phyloP scores from a whole-genome alignment of 2,797 vertebrate species.

The Bucorvus abyssinicus region DNA sequence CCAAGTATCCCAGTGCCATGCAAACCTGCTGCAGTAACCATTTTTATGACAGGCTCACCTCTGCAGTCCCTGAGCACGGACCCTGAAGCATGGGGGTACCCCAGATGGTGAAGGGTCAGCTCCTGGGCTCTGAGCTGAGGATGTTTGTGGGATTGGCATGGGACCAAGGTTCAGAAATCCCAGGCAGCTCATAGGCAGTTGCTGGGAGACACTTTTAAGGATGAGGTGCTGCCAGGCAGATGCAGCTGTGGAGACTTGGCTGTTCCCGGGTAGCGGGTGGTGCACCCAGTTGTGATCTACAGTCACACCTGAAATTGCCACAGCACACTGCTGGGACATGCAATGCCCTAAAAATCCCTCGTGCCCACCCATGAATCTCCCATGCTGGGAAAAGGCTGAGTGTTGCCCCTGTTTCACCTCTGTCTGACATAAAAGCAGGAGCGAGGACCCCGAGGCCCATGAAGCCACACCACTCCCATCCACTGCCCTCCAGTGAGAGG shows the following conservation, averaged over 20 bases:
- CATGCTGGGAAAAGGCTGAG: not conserved
- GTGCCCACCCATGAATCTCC: not conserved
- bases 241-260: not conserved
- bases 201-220: not conserved
- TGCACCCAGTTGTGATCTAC: not conserved
- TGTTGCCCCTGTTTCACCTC: not conserved
- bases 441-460: rapidly evolving
- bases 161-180: not conserved
- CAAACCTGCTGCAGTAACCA: not conserved
- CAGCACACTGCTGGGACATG: rapidly evolving
- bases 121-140: not conserved
- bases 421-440: not conserved
- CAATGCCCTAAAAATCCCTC: not conserved
- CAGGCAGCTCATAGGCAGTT: not conserved
- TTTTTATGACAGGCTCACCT: not conserved
- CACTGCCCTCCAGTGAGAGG: not conserved
- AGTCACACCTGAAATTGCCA: not conserved
- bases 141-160: not conserved
- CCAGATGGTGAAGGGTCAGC: not conserved
- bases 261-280: not conserved
- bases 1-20: rapidly evolving
- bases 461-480: not conserved
- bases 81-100: not conserved
- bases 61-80: not conserved
- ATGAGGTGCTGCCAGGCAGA: not conserved